These are phyloP conservation scores for Gadus macrocephalus DNA, from an alignment of 2,113 vertebrate species.

Conservation along the genomic window DNA sequence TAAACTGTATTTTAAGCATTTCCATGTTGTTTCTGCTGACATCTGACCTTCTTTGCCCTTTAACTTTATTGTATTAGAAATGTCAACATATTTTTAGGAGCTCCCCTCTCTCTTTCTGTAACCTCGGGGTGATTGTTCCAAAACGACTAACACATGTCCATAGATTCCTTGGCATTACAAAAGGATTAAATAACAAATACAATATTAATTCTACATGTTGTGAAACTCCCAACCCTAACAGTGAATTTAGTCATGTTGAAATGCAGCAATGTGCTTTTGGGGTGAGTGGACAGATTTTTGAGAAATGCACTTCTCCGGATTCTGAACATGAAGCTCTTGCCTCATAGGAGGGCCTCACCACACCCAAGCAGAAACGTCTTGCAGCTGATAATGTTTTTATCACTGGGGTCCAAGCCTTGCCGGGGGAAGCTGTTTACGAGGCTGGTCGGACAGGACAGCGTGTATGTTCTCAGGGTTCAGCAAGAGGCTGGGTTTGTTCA, in stretches of 20 bases:
- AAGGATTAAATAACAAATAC: background rate
- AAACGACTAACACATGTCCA: too few relatives aligned
- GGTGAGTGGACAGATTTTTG: slow-evolving; percentile 4
- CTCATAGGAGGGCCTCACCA: slow-evolving; percentile 51
- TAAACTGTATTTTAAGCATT: too few relatives aligned
- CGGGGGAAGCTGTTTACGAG: slow-evolving; percentile 58
- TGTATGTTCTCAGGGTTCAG: background rate
- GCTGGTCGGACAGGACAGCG: slow-evolving; percentile 33
- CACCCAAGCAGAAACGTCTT: slow-evolving; percentile 47
- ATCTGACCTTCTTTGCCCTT: too few relatives aligned
- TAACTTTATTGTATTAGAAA: too few relatives aligned
- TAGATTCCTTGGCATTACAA: background rate
- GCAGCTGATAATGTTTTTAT: slow-evolving; percentile 74
- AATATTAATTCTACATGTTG: background rate
- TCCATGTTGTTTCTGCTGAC: too few relatives aligned
- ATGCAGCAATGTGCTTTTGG: background rate
- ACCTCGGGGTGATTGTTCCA: background rate
- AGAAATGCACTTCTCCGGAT: background rate
- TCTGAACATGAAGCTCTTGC: slow-evolving; percentile 23
- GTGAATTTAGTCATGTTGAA: background rate
- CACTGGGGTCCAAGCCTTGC: slow-evolving; percentile 58
- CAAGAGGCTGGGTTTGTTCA: slow-evolving; percentile 14
- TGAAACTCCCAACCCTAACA: background rate
- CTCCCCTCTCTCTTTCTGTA: background rate
- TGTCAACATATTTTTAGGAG: too few relatives aligned